Evolutionary conservation across 2,888 invertebrate species (phyloP), one percentile per base, ranked within the genome.

Genomic region (Scrobipalpa atriplicella): DNA sequence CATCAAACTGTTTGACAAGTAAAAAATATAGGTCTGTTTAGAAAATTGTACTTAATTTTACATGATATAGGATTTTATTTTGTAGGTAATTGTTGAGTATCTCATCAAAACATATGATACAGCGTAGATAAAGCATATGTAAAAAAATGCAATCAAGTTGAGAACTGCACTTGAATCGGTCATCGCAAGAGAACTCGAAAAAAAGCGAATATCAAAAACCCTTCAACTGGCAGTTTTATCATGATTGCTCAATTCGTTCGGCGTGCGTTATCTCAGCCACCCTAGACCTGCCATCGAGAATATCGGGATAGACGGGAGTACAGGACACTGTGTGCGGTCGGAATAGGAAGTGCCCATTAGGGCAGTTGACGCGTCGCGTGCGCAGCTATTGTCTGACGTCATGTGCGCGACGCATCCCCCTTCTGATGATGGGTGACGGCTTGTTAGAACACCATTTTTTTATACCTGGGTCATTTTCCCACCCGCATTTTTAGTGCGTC

Each of bases 341-440:
- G 84, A 84, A 16, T 52, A 29, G 63, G 63, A 63, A 81, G 79
- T 78, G 71, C 62, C 72, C 80, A 84, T 83, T 82, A 82, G 75
- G 68, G 67, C 73, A 68, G 71, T 70, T 74, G 73, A 64, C 68
- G 71, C 65, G 70, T 67, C 72, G 64, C 74, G 75, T 84, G 82
- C 82, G 83, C 73, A 69, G 70, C 39, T 41, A 41, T 39, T 61
- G 61, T 78, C 73, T 73, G 67, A 68, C 68, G 67, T 66, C 69
- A 62, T 72, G 72, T 73, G 70, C 69, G 67, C 66, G 71, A 67
- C 67, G 60, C 71, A 70, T 73, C 71, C 75, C 77, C 72, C 62
- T 61, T 19, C 60, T 58, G 47, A 61, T 51, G 64, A 64, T 64
- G 66, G 36, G 61, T 69, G 61, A 66, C 54, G 36, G 63, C 60